Evolutionary conservation across 1,140 invertebrate species (phyloP).

Genomic region (Drosophila yakuba): DNA sequence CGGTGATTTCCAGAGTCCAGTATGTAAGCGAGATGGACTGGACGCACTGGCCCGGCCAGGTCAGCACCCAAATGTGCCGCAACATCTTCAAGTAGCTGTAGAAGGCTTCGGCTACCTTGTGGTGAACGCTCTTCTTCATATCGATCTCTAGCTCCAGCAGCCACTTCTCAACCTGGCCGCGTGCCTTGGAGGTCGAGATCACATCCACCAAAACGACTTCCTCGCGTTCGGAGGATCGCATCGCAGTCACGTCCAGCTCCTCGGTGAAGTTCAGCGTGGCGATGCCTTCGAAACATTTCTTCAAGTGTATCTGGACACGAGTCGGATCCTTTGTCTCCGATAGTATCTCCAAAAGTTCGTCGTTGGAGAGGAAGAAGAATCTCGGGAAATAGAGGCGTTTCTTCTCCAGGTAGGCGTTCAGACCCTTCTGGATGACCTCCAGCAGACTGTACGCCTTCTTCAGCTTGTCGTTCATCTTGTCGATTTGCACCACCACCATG

Average conservation of each 20-base stretch:
- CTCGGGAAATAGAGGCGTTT: conserved; percentile 97
- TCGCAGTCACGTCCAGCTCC: conserved; percentile 93
- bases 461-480: conserved; percentile 96
- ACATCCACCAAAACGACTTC: conserved; percentile 90
- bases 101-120: conserved; percentile 88
- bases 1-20: conserved; percentile 95
- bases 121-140: conserved; percentile 95
- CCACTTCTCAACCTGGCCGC: conserved; percentile 99
- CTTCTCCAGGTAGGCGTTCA: conserved; percentile 97
- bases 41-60: conserved; percentile 95
- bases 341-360: conserved; percentile 97
- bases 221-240: conserved; percentile 95
- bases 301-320: conserved; percentile 98
- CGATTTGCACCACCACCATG: conserved; percentile 94
- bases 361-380: conserved; percentile 99
- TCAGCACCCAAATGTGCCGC: conserved; percentile 92
- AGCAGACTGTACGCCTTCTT: conserved; percentile 95
- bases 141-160: conserved; percentile 94
- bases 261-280: conserved; percentile 94
- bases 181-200: conserved; percentile 94
- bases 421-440: conserved; percentile 95
- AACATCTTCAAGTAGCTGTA: conserved; percentile 88
- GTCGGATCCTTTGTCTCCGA: conserved; percentile 99
- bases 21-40: conserved; percentile 94
- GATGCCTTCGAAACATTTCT: conserved; percentile 98